Evolutionary conservation across 2,888 invertebrate genomes (phyloP).

Genomic region (Syrista parreyssii): DNA sequence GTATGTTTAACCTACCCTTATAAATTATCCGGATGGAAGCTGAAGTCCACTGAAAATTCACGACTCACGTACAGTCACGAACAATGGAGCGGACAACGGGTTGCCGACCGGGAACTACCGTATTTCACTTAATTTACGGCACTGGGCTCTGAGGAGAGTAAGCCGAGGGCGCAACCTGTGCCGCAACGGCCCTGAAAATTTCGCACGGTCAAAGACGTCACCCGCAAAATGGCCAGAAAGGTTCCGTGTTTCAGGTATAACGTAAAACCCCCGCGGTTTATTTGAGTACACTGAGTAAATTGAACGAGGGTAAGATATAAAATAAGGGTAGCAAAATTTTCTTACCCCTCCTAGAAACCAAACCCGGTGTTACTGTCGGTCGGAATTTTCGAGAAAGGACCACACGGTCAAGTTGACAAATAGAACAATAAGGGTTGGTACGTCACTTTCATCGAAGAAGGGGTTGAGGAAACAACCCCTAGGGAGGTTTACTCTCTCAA

Average conservation of each 20-base stretch:
- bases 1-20: slow-evolving; percentile 21
- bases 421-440: background rate
- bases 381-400: background rate
- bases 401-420: background rate
- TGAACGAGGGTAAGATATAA: background rate
- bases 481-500: background rate
- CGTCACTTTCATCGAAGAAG: background rate
- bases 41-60: background rate
- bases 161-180: background rate
- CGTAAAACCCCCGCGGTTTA: background rate
- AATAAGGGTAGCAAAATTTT: background rate
- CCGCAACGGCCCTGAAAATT: background rate
- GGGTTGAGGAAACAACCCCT: background rate
- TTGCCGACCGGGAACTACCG: slow-evolving; percentile 9
- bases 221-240: background rate
- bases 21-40: slow-evolving; percentile 17
- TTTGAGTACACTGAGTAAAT: background rate
- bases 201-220: background rate
- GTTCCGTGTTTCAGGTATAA: background rate
- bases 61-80: background rate
- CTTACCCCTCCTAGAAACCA: background rate
- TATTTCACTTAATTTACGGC: background rate
- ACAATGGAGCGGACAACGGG: slow-evolving; percentile 19
- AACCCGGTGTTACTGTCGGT: background rate
- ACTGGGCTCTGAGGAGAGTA: background rate